Conservation (phyloP, 1,140 invertebrate genomes). For the Rhagoletis pomonella region DNA sequence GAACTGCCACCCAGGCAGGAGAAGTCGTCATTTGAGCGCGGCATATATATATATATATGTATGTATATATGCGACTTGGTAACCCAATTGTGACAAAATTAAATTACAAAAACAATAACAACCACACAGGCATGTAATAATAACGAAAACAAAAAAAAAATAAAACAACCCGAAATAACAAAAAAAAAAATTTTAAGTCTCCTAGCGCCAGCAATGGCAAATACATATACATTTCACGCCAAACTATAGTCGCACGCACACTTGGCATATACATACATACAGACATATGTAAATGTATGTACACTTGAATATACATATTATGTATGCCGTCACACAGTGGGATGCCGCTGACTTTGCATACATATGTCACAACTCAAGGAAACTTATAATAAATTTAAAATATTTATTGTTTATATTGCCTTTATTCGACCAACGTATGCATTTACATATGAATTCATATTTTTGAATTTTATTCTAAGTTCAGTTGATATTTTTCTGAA, state of each 20-base stretch:
- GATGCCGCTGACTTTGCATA: background rate
- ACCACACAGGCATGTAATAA: too few species aligned
- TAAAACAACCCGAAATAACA: background rate
- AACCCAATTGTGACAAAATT: background rate
- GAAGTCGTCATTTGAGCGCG: background rate
- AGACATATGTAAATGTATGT: background rate
- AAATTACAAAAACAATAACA: background rate
- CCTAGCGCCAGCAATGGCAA: slow-evolving; percentile 9
- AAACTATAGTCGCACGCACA: background rate
- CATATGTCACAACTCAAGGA: slow-evolving; percentile 15
- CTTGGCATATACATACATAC: background rate
- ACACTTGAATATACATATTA: background rate
- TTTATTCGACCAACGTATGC: background rate
- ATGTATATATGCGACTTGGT: too few species aligned
- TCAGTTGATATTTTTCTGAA: background rate
- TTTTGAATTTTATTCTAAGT: background rate
- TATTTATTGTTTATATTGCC: background rate
- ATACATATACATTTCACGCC: slow-evolving; percentile 7
- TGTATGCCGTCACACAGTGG: background rate
- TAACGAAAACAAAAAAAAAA: background rate
- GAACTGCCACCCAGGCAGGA: background rate
- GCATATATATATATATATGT: background rate
- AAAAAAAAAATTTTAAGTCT: background rate
- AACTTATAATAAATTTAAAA: slow-evolving; percentile 1
- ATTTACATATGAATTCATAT: background rate